These are phyloP conservation scores for Plemyria rubiginata DNA, from an alignment of 2,888 invertebrate genomes.

Conservation along the genomic window DNA sequence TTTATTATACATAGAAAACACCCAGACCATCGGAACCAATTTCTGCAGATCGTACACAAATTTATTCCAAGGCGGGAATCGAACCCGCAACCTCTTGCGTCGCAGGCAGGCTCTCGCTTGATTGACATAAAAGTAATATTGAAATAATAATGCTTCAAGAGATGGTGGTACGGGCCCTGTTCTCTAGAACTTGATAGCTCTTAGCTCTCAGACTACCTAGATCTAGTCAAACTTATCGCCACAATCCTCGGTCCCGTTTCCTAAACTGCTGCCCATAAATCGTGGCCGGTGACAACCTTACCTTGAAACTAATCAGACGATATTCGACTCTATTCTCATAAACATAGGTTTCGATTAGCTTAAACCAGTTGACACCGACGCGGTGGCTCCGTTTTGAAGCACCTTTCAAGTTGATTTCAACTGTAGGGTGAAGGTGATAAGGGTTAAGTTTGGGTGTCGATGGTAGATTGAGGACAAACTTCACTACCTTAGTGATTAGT, in stretches of 20 bases:
- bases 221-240: constrained; percentile 35
- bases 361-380: neutral
- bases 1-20: too few relatives aligned
- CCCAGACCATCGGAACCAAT: too few relatives aligned
- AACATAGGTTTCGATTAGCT: neutral
- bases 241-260: constrained; percentile 32
- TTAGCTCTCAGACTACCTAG: constrained; percentile 22
- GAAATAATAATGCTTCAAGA: too few relatives aligned
- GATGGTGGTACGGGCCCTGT: too few relatives aligned
- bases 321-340: constrained; percentile 9
- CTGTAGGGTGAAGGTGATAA: neutral
- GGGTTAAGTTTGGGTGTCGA: neutral
- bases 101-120: too few relatives aligned
- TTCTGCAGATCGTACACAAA: too few relatives aligned
- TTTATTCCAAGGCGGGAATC: too few relatives aligned
- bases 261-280: constrained; percentile 37
- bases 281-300: constrained; percentile 31
- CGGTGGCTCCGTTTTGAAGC: neutral
- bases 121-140: too few relatives aligned
- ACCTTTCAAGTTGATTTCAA: neutral
- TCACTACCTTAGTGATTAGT: constrained; percentile 7
- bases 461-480: constrained; percentile 1
- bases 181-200: neutral
- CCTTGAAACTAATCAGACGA: constrained; percentile 5
- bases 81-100: too few relatives aligned